Evolutionary conservation across 2,888 invertebrate genomes (phyloP).

Genomic region (Drosophila anomalata): DNA sequence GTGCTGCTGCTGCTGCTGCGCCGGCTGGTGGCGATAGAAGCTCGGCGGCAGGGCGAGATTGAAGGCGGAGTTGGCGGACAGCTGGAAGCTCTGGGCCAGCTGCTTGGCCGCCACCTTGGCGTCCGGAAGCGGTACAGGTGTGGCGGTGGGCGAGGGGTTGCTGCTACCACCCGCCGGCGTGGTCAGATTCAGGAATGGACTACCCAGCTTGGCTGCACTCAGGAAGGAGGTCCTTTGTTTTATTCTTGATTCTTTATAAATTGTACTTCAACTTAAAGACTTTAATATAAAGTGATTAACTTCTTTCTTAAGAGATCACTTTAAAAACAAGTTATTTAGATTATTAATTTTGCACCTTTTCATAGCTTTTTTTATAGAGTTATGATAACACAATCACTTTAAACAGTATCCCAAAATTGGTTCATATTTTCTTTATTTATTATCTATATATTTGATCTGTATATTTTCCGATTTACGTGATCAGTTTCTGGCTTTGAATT

Average conservation of each 20-base stretch:
- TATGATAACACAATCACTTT: conserved; percentile 12
- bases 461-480: conserved; percentile 17
- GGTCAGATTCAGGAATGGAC: conserved; percentile 81
- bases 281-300: background rate
- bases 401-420: background rate
- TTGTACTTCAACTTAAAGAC: background rate
- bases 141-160: conserved; percentile 61
- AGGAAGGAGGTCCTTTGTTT: background rate
- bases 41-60: conserved; percentile 81
- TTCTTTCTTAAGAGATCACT: background rate
- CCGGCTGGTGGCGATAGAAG: conserved; percentile 60
- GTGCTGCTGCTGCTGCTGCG: conserved; percentile 41
- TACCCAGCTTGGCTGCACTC: conserved; percentile 82
- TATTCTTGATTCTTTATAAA: background rate
- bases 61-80: conserved; percentile 82
- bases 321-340: background rate
- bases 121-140: conserved; percentile 39
- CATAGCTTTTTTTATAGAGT: background rate
- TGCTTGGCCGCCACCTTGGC: conserved; percentile 59
- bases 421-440: background rate
- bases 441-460: background rate
- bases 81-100: conserved; percentile 73
- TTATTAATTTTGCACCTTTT: background rate
- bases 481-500: conserved; percentile 15
- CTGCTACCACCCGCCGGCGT: conserved; percentile 83